Evolutionary conservation across 1,140 invertebrate species (phyloP).

Genomic region (Microvelia longipes): DNA sequence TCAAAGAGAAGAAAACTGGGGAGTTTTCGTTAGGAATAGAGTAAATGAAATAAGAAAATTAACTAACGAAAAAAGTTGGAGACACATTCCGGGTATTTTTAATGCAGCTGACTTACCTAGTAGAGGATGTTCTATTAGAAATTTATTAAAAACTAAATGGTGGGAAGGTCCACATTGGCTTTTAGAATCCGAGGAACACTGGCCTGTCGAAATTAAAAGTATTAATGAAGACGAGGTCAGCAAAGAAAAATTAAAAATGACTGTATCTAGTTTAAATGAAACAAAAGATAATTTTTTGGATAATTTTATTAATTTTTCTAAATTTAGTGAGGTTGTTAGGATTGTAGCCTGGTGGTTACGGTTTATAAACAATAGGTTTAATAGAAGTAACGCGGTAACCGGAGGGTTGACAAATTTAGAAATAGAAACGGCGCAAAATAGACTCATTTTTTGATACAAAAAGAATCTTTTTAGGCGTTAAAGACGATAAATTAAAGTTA

Average conservation of each 20-base stretch:
- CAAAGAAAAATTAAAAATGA: constrained; percentile 1
- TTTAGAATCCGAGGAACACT: constrained; percentile 1
- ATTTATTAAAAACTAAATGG: constrained; percentile 27
- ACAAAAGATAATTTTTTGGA: neutral
- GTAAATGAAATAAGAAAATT: constrained; percentile 21
- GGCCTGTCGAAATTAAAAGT: constrained; percentile 1
- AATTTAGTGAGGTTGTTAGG: neutral
- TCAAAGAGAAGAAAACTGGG: constrained; percentile 19
- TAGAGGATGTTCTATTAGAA: constrained; percentile 25
- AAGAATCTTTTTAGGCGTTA: neutral
- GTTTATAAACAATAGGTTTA: neutral
- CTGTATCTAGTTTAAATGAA: neutral
- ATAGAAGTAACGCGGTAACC: neutral
- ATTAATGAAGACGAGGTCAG: constrained; percentile 8
- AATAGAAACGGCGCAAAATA: neutral
- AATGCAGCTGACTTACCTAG: constrained; percentile 28
- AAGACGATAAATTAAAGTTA: neutral
- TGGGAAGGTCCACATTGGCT: constrained; percentile 30
- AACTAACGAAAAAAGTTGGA: constrained; percentile 1
- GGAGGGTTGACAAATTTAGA: neutral
- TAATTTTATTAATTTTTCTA: neutral
- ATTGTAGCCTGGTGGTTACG: neutral
- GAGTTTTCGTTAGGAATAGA: constrained; percentile 30
- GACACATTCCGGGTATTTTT: constrained; percentile 2
- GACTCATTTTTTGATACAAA: neutral